Base-by-base conservation (phyloP, 2,888 invertebrate species). In the Xanthia togata region DNA sequence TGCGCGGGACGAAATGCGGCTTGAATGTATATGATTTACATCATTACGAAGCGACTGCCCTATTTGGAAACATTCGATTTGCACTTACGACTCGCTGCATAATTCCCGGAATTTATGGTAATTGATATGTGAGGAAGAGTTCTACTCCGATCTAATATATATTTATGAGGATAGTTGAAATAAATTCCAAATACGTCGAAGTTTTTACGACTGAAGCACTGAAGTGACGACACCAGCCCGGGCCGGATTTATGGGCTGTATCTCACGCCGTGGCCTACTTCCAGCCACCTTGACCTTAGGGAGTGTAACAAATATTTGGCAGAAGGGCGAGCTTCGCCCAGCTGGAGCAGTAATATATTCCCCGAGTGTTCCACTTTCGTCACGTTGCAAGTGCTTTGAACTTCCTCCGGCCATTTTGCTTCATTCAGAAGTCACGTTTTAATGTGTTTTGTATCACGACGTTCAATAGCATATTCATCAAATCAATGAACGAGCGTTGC, bases 21-120 rank as follows among this genome's bases (percentile, higher is more conserved):
- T 84, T 86, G 83, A 89, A 91, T 91, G 90, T 89, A 88, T 88
- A 87, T 86, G 87, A 90, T 90, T 91, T 89, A 89, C 89, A 90
- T 88, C 83, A 84, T 83, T 79, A 80, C 85, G 82, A 84, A 78
- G 81, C 84, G 70, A 81, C 84, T 82, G 79, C 80, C 80, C 79
- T 84, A 78, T 88, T 84, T 78, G 84, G 85, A 76, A 78, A 81
- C 78, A 84, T 87, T 83, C 82, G 79, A 87, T 82, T 83, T 84
- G 78, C 81, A 84, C 84, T 86, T 84, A 82, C 78, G 78, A 81
- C 76, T 78, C 35, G 75, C 71, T 76, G 87, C 79, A 85, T 82
- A 87, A 78, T 79, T 73, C 86, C 69, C 73, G 68, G 85, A 82
- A 87, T 82, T 85, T 85, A 85, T 82, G 86, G 79, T 82, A 85